These are phyloP conservation scores for Eupsilia transversa DNA, from an alignment of 2,888 invertebrate species.

Conservation along the genomic window DNA sequence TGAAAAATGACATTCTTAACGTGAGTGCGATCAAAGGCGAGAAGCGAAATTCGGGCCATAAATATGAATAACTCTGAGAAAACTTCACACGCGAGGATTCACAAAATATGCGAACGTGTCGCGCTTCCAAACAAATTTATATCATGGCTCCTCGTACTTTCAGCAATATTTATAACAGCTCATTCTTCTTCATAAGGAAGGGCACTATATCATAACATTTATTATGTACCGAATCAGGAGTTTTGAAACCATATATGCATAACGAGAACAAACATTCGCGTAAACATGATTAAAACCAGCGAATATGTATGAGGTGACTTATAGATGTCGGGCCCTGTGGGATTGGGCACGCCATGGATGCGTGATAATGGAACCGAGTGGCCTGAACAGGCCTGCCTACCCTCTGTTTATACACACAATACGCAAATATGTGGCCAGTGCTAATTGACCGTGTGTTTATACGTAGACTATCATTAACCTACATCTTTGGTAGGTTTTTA, in stretches of 20 bases:
- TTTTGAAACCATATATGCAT: constrained; percentile 54
- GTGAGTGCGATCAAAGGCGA: constrained; percentile 64
- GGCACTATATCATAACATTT: constrained; percentile 55
- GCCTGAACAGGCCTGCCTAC: constrained; percentile 47
- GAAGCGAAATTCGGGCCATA: constrained; percentile 68
- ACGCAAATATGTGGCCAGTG: constrained; percentile 59
- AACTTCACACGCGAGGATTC: constrained; percentile 75
- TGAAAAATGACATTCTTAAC: constrained; percentile 65
- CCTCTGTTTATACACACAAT: constrained; percentile 49
- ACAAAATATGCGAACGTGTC: constrained; percentile 77
- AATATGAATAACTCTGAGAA: constrained; percentile 70
- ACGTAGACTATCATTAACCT: constrained; percentile 18
- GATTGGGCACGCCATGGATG: constrained; percentile 59
- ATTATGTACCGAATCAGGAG: constrained; percentile 48
- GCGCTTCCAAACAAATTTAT: constrained; percentile 71
- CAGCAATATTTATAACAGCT: constrained; percentile 63
- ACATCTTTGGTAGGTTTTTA: constrained; percentile 36
- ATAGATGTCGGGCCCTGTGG: constrained; percentile 59
- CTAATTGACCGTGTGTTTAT: constrained; percentile 51
- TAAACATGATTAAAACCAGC: constrained; percentile 74
- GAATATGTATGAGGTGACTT: constrained; percentile 78
- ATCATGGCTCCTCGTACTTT: constrained; percentile 63
- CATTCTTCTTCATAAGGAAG: constrained; percentile 60
- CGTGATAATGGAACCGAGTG: constrained; percentile 56
- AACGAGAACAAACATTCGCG: constrained; percentile 74